Percentiles rank a stretch among this genome's conserved stretches.
These are phyloP conservation scores for Dermochelys coriacea DNA, from an alignment of 2,797 vertebrate species.

Conservation along the genomic window DNA sequence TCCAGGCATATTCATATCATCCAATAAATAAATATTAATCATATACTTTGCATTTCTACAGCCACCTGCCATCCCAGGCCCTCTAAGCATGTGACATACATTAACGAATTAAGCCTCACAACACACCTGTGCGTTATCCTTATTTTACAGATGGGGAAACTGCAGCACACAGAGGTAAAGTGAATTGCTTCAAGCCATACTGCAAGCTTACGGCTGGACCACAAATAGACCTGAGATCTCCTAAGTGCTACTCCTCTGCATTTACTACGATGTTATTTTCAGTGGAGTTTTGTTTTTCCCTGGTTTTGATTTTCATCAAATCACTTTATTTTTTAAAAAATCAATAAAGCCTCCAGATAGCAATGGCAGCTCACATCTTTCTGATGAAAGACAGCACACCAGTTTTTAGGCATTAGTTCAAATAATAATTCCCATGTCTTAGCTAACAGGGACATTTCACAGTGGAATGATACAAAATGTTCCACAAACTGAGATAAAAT, in stretches of 20 bases:
- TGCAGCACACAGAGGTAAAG: fast-evolving
- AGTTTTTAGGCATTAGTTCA: background rate
- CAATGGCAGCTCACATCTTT: slow-evolving; percentile 21
- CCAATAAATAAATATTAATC: slow-evolving; percentile 2
- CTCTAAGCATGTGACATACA: background rate
- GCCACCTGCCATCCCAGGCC: background rate
- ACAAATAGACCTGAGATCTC: background rate
- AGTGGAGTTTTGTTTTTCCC: slow-evolving; percentile 4
- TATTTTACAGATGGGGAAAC: background rate
- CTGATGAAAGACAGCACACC: slow-evolving; percentile 9
- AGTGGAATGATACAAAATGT: background rate
- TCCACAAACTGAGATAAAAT: slow-evolving; percentile 2
- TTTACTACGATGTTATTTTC: background rate
- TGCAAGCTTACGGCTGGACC: background rate
- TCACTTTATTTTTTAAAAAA: background rate
- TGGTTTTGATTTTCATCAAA: background rate
- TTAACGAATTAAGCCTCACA: slow-evolving; percentile 5
- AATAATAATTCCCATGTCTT: background rate
- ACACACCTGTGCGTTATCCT: background rate
- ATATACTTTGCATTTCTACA: background rate
- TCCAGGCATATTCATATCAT: background rate
- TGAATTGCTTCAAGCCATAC: background rate
- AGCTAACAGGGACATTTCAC: slow-evolving; percentile 3
- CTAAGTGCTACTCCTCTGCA: background rate
- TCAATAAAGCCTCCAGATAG: background rate